These are phyloP conservation scores for Hyphantria cunea DNA, from an alignment of 1,140 invertebrate species.

Conservation along the genomic window DNA sequence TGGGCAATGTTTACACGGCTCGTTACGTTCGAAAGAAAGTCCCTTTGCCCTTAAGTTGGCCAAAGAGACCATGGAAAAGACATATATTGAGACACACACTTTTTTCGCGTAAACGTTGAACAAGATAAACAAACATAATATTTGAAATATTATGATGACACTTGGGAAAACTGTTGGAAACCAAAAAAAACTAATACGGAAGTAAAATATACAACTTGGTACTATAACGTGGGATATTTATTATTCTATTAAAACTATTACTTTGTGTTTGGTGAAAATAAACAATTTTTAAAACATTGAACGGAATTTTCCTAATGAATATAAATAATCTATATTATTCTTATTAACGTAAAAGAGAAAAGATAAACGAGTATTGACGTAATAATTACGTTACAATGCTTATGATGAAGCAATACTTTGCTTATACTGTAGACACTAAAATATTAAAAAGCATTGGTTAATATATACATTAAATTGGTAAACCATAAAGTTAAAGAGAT, in stretches of 20 bases:
- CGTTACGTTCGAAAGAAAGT: constrained; percentile 55
- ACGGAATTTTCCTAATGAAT: too few species aligned
- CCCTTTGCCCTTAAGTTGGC: constrained; percentile 24
- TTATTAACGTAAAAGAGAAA: too few species aligned
- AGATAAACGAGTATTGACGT: too few species aligned
- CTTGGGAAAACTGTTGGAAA: neutral
- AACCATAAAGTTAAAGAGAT: too few species aligned
- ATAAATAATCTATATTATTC: too few species aligned
- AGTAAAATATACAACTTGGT: neutral
- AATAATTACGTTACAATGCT: too few species aligned
- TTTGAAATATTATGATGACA: constrained; percentile 5
- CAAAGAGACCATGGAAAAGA: neutral
- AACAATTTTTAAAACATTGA: too few species aligned
- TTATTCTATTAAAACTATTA: neutral
- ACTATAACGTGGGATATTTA: neutral
- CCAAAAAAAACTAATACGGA: neutral
- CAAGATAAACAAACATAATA: constrained; percentile 10
- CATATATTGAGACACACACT: neutral
- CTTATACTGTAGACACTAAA: too few species aligned
- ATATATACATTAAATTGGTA: too few species aligned
- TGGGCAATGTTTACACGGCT: constrained; percentile 61
- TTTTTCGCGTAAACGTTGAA: constrained; percentile 24
- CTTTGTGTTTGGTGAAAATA: too few species aligned
- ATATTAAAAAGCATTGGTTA: too few species aligned
- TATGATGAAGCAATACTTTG: too few species aligned